Conservation (phyloP, 2,113 vertebrate species). For the Notarius quadriscutis region DNA sequence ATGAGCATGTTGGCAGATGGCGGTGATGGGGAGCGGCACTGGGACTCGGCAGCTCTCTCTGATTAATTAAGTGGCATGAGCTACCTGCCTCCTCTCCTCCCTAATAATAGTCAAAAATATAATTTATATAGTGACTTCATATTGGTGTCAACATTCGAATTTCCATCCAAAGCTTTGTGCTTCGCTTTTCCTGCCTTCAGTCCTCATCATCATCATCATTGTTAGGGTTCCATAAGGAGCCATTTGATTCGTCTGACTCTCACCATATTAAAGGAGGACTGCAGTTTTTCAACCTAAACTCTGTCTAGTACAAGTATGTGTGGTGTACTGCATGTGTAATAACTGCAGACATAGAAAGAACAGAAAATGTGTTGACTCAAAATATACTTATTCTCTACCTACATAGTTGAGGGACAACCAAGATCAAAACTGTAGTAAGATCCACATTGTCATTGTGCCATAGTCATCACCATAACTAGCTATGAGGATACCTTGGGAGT, state of each 20-base stretch:
- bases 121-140: constrained; percentile 20
- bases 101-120: constrained; percentile 30
- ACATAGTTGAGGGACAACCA: not conserved
- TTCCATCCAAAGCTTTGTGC: not conserved
- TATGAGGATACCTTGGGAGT: no score
- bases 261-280: not conserved
- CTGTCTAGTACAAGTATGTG: not conserved
- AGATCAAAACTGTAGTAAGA: no score
- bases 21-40: not conserved
- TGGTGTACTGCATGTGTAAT: not conserved
- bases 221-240: not conserved
- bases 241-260: not conserved
- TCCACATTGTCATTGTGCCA: no score
- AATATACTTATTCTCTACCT: not conserved
- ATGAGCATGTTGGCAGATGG: constrained; percentile 47
- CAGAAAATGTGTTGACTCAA: not conserved
- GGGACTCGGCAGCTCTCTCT: constrained; percentile 26
- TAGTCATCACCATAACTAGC: no score
- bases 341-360: not conserved
- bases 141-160: not conserved
- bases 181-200: not conserved
- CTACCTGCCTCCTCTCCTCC: constrained; percentile 25
- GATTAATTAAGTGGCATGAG: constrained; percentile 43
- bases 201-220: not conserved
- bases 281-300: not conserved